A percentile compares a stretch with the other conserved stretches of the same genome.
phyloP scores from a whole-genome alignment of 2,888 invertebrate genomes.

The Dorcus hopei region DNA sequence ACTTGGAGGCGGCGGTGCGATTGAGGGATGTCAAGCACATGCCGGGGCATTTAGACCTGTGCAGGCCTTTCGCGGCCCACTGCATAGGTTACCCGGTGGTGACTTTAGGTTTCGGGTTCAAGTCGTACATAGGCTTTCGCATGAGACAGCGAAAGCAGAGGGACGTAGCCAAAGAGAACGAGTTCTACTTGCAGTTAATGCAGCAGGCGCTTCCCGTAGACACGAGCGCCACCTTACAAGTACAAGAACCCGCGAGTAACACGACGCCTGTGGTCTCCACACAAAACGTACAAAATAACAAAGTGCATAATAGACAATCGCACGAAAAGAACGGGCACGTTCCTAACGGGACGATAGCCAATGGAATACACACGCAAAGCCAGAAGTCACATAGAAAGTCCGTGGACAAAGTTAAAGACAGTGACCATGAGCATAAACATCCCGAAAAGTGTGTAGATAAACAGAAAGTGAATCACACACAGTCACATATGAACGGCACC shows the following conservation, averaged over 20 bases:
- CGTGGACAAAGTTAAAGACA: slow-evolving; percentile 51
- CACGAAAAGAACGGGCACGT: slow-evolving; percentile 46
- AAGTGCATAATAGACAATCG: slow-evolving; percentile 1
- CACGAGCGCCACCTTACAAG: slow-evolving; percentile 11
- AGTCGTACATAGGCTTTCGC: slow-evolving; percentile 87
- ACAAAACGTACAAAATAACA: slow-evolving; percentile 32
- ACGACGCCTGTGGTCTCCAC: slow-evolving; percentile 14
- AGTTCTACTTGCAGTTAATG: slow-evolving; percentile 89
- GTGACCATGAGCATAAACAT: slow-evolving; percentile 24
- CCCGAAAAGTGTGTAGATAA: slow-evolving; percentile 31
- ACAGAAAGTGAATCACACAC: slow-evolving; percentile 32
- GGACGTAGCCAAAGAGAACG: slow-evolving; percentile 92
- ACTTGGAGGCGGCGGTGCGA: slow-evolving; percentile 88
- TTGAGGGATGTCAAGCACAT: slow-evolving; percentile 78
- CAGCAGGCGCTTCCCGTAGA: slow-evolving; percentile 77
- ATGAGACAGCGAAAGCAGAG: slow-evolving; percentile 88
- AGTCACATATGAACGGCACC: slow-evolving; percentile 32
- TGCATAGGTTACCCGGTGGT: slow-evolving; percentile 88
- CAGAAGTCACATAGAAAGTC: slow-evolving; percentile 57
- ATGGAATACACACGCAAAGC: slow-evolving; percentile 32
- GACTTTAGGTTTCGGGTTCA: slow-evolving; percentile 93
- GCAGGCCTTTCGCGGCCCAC: slow-evolving; percentile 95
- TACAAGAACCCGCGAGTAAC: slow-evolving; percentile 6
- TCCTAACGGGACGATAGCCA: slow-evolving; percentile 43
- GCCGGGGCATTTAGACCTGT: slow-evolving; percentile 84